Percentiles rank a stretch among this genome's conserved stretches.
These are phyloP conservation scores for Pseudorhiza aurosa DNA, from an alignment of 30 jellyfish, hydroid and myxozoan species.

Conservation along the genomic window DNA sequence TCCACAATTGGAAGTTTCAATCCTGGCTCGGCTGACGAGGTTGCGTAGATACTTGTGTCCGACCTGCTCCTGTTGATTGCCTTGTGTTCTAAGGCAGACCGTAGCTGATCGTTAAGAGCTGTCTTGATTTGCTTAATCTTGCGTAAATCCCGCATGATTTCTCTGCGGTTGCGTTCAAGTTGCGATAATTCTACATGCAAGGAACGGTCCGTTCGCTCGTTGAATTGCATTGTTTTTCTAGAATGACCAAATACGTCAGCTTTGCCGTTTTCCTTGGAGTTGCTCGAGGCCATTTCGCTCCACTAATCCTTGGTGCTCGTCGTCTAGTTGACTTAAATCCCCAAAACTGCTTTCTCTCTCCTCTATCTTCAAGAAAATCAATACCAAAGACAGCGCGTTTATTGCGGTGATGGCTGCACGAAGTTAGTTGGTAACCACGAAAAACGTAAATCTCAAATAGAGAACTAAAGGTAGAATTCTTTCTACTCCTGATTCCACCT, in stretches of 20 bases:
- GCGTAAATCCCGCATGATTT: conserved; percentile 34
- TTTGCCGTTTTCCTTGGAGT: conserved; percentile 5
- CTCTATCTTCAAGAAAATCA: background rate
- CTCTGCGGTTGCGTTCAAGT: conserved; percentile 44
- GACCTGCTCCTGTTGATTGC: conserved; percentile 13
- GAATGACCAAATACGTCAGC: conserved; percentile 8
- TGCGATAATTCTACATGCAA: conserved; percentile 54
- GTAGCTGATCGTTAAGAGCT: conserved; percentile 29
- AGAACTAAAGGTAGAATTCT: too few relatives aligned
- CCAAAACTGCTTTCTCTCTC: background rate
- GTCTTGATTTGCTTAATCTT: conserved; percentile 47
- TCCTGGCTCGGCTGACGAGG: background rate
- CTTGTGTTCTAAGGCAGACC: conserved; percentile 17
- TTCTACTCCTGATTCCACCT: too few relatives aligned
- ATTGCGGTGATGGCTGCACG: background rate
- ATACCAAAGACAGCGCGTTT: too few relatives aligned
- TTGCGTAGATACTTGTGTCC: conserved; percentile 10
- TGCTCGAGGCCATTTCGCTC: background rate
- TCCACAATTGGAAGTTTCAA: conserved; percentile 12
- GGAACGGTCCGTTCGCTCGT: conserved; percentile 65
- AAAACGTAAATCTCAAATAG: too few relatives aligned
- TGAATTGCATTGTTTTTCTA: conserved; percentile 52
- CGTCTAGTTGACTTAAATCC: background rate
- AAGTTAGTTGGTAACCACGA: background rate
- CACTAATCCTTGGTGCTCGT: background rate